Base-by-base conservation (phyloP, 2,888 invertebrate species). In the Drosophila neotestacea region DNA sequence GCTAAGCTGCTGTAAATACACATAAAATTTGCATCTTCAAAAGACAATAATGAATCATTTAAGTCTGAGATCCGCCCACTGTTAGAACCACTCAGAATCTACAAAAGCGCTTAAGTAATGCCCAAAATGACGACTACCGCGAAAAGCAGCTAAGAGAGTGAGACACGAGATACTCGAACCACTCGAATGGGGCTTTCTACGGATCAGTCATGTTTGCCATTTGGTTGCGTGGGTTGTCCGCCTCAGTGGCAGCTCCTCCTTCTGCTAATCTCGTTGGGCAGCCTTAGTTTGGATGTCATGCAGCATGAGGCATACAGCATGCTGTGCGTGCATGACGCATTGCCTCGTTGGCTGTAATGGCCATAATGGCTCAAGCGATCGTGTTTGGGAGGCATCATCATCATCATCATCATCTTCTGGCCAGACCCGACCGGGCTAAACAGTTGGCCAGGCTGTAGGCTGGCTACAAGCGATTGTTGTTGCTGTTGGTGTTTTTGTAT, bases 311-410 rank as follows among this genome's bases (percentile, higher is more conserved):
- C 36, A 36, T 11, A 6, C 32, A 6, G 54, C 70, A 67, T 61
- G 48, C 70, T 80, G 79, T 70, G 80, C 88, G 76, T 82, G 81
- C 73, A 86, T 88, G 84, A 85, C 85, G 89, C 89, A 85, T 84
- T 86, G 87, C 89, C 87, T 86, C 77, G 83, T 69, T 83, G 88
- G 69, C 83, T 59, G 55, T 79, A 68, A 77, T 85, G 82, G 67
- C 67, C 48, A 70, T 77, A 88, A 82, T 86, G 79, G 76, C 59
- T 63, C 65, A 59, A 32, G 70, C 70, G 84, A 88, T 84, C 88
- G 76, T 84, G 88, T 73, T 84, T 83, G 86, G 81, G 86, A 74
- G 74, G 81, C 81, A 70, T 70, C 86, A 73, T 50, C 73, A 61
- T 68, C 74, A 79, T 72, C 61, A 28, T 38, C 61, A 38, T 51